These are phyloP conservation scores for Dipodomys ordii DNA, from an alignment of 2,113 vertebrate species.

Conservation along the genomic window DNA sequence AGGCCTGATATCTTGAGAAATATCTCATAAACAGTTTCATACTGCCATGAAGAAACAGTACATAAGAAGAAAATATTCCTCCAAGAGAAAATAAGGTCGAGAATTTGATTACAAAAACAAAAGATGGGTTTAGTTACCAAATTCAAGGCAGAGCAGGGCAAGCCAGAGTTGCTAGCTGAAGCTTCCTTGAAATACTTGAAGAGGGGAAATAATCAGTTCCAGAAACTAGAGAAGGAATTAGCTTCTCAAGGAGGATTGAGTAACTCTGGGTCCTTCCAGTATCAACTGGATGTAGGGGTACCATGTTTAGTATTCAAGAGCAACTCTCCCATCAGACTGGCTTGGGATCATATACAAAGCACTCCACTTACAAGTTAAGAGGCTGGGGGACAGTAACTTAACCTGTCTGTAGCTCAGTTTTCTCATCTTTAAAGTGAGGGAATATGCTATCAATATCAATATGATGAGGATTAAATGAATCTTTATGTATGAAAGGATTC, in stretches of 20 bases:
- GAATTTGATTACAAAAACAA: background rate
- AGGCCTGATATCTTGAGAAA: background rate
- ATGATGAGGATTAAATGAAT: background rate
- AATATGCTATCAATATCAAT: background rate
- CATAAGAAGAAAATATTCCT: background rate
- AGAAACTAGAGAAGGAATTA: background rate
- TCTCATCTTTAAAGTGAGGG: background rate
- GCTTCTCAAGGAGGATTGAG: background rate
- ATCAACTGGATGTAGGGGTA: background rate
- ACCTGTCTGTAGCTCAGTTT: background rate
- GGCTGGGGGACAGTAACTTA: background rate
- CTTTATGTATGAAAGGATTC: background rate
- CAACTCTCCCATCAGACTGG: background rate
- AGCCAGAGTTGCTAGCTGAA: background rate
- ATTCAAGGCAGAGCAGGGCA: fast-evolving
- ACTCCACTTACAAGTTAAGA: background rate
- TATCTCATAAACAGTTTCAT: background rate
- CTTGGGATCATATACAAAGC: background rate
- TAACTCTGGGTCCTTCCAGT: background rate
- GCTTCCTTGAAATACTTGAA: background rate
- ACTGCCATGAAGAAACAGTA: background rate
- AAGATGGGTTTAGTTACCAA: background rate
- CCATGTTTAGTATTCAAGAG: background rate
- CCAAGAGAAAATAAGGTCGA: background rate
- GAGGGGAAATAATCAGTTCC: background rate